phyloP scores from a whole-genome alignment of 2,113 vertebrate genomes.

The Periophthalmodon schlosseri region DNA sequence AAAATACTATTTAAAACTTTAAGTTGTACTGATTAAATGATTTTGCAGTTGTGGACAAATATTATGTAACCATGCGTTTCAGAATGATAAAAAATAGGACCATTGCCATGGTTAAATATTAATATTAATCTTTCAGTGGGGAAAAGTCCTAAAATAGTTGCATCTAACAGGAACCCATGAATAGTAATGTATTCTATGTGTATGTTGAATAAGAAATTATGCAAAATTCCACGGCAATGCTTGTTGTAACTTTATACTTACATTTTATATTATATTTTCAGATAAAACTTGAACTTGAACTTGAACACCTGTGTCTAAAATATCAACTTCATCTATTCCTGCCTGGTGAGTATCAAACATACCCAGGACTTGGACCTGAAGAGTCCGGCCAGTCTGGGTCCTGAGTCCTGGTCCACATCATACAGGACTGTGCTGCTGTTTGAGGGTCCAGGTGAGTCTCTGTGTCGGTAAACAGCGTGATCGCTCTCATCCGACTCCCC shows the following conservation, averaged over 20 bases:
- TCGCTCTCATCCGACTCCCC: constrained; percentile 25
- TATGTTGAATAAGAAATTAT: too few relatives aligned
- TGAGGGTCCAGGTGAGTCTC: constrained; percentile 62
- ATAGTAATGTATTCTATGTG: too few relatives aligned
- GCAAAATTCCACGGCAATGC: too few relatives aligned
- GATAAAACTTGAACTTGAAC: neutral
- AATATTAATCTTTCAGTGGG: too few relatives aligned
- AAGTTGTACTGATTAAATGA: too few relatives aligned
- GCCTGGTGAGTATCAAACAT: neutral
- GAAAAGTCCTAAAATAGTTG: too few relatives aligned
- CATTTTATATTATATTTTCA: neutral
- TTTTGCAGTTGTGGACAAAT: too few relatives aligned
- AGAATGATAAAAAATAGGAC: too few relatives aligned
- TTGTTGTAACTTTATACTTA: neutral
- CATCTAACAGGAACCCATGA: too few relatives aligned
- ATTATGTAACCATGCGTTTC: too few relatives aligned
- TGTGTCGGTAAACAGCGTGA: constrained; percentile 81
- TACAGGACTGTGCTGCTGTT: constrained; percentile 12
- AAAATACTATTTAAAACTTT: too few relatives aligned
- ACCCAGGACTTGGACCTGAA: constrained; percentile 81
- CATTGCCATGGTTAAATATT: too few relatives aligned
- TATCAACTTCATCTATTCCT: neutral
- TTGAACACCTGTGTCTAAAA: neutral
- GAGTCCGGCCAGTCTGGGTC: constrained; percentile 62
- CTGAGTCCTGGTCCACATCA: constrained; percentile 58